Percentiles rank a stretch among this genome's conserved stretches.
These are phyloP conservation scores for Toxotes jaculatrix DNA, from an alignment of 2,113 vertebrate genomes.

Conservation along the genomic window DNA sequence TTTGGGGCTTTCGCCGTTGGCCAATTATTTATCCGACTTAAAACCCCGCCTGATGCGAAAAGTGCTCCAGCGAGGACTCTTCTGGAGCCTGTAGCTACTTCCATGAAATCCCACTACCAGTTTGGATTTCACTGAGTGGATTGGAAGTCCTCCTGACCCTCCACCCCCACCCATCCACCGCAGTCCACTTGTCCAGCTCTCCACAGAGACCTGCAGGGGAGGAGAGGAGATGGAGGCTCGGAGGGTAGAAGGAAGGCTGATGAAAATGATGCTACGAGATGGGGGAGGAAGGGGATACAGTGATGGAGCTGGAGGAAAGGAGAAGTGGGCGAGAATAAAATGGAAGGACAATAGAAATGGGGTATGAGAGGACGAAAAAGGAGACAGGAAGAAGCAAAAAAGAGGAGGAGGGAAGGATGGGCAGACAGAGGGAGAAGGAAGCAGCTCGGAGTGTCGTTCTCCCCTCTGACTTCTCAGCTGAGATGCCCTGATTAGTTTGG, in stretches of 20 bases:
- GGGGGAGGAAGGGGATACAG: neutral
- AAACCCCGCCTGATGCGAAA: conserved; percentile 32
- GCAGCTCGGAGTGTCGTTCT: conserved; percentile 41
- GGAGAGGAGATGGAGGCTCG: neutral
- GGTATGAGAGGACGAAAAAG: neutral
- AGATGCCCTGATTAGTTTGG: conserved; percentile 69
- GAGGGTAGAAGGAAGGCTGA: neutral
- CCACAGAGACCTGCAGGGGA: neutral
- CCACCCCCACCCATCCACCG: neutral
- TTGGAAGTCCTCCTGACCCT: conserved; percentile 33
- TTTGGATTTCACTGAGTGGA: conserved; percentile 54
- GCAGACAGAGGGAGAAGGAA: conserved; percentile 19
- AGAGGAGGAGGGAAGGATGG: neutral
- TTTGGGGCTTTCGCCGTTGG: neutral
- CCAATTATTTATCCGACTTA: conserved; percentile 30
- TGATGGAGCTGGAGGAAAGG: conserved; percentile 13
- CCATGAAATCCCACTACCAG: conserved; percentile 35
- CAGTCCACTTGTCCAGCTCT: conserved; percentile 17
- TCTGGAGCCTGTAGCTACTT: conserved; percentile 24
- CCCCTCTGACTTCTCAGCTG: conserved; percentile 46
- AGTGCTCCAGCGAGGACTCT: conserved; percentile 17
- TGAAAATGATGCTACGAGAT: conserved; percentile 36
- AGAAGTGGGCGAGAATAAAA: neutral
- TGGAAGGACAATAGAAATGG: neutral
- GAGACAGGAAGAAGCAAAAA: neutral